These are phyloP conservation scores for Lasioglossum morio DNA, from an alignment of 2,888 invertebrate species.

Conservation along the genomic window DNA sequence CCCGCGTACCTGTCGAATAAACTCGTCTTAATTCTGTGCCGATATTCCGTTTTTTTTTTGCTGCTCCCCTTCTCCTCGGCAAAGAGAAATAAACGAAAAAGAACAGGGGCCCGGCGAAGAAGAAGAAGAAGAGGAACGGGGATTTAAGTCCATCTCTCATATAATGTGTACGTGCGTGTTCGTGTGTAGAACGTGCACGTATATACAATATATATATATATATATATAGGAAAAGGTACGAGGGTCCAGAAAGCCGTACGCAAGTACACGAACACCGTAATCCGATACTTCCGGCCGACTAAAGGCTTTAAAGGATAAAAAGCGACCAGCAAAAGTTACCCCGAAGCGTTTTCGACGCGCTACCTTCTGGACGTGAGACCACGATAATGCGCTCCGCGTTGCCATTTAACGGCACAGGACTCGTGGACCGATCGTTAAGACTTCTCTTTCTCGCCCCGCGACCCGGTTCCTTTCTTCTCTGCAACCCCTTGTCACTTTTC, in stretches of 20 bases:
- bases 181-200: background rate
- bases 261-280: slow-evolving; percentile 50
- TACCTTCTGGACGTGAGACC: slow-evolving; percentile 53
- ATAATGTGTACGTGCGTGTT: background rate
- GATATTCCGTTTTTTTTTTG: background rate
- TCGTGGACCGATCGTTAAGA: slow-evolving; percentile 70
- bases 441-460: slow-evolving; percentile 39
- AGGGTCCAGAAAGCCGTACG: slow-evolving; percentile 35
- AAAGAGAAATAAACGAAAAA: background rate
- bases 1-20: slow-evolving; percentile 38
- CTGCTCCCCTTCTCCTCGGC: background rate
- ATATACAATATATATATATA: background rate
- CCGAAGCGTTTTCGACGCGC: slow-evolving; percentile 50
- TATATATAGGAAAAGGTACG: slow-evolving; percentile 28
- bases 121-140: slow-evolving; percentile 27
- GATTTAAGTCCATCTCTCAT: slow-evolving; percentile 46
- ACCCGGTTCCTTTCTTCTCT: background rate
- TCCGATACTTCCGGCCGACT: slow-evolving; percentile 67
- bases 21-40: slow-evolving; percentile 47
- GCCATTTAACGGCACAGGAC: slow-evolving; percentile 66
- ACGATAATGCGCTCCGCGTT: slow-evolving; percentile 58
- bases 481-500: slow-evolving; percentile 14
- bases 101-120: background rate
- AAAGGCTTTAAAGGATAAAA: slow-evolving; percentile 66
- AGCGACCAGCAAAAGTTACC: slow-evolving; percentile 60